Evolutionary conservation across 2,888 invertebrate species (phyloP), one percentile per base, ranked within the genome.

Genomic region (Cylindroiulus punctatus): DNA sequence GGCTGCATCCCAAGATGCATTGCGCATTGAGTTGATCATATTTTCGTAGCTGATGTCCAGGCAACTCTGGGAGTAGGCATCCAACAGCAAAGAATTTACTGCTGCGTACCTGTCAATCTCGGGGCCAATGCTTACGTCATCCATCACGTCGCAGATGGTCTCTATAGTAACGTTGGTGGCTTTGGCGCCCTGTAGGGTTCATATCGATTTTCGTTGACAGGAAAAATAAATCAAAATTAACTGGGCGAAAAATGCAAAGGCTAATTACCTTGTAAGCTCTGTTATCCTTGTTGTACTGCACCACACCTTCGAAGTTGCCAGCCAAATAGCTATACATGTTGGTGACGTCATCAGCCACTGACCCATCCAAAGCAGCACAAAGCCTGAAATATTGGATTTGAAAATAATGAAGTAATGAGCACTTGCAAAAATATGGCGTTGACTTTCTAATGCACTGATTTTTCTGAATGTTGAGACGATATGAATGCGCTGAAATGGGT

Each of bases 281-380:
- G 90, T 98, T 98, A 90, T 98, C 98, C 90, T 96, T 96, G 90
- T 98, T 98, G 90, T 98, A 98, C 90, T 98, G 98, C 0, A 98
- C 98, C 76, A 98, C 93, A 76, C 94, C 96, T 85, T 97, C 97
- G 91, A 98, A 96, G 91, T 96, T 95, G 82, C 94, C 94, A 0
- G 97, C 95, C 81, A 98, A 91, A n/a, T 93, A 93, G 90, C 94
- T 95, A 90, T 94, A 97, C 86, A 98, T 94, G 90, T 95, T 97
- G 0, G 95, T 93, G 19, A 97, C 93, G 88, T 92, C 91, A 76
- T 90, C 89, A 10, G 88, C 87, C 85, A 89, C 90, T 17, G 88
- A 87, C 17, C 93, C 91, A 88, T 94, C 93, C 85, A 97, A 92
- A 0, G 94, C 94, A 89, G 94, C 93, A 89, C 97, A 97, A 4